phyloP scores from a whole-genome alignment of 2,113 vertebrate species.

The Candoia aspera region DNA sequence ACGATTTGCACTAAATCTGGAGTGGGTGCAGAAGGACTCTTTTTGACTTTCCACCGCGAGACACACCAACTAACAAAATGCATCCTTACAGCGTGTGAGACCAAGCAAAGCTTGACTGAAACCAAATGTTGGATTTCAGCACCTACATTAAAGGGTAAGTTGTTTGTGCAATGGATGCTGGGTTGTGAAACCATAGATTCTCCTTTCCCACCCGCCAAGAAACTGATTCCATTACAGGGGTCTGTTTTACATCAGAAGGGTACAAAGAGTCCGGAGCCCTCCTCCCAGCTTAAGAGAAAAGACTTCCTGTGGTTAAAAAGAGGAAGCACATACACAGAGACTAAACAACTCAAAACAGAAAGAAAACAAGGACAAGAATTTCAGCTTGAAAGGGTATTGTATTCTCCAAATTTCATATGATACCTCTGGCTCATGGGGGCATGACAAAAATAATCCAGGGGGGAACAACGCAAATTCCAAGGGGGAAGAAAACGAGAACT shows the following conservation, averaged over 20 bases:
- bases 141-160: constrained; percentile 51
- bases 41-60: neutral
- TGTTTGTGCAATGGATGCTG: constrained; percentile 50
- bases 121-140: constrained; percentile 38
- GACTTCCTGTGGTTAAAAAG: constrained; percentile 57
- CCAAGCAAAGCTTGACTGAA: constrained; percentile 33
- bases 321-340: neutral
- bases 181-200: constrained; percentile 60
- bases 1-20: neutral
- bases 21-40: neutral
- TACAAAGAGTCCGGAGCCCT: constrained; percentile 51
- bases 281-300: constrained; percentile 54
- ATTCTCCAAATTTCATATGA: constrained; percentile 41
- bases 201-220: constrained; percentile 62
- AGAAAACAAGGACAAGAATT: constrained; percentile 39
- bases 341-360: constrained; percentile 15
- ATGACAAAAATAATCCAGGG: neutral
- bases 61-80: neutral
- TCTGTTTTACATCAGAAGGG: constrained; percentile 61
- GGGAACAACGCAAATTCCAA: neutral
- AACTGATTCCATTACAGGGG: constrained; percentile 50
- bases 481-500: neutral
- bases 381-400: constrained; percentile 8
- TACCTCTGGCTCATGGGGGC: neutral
- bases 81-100: constrained; percentile 12